A percentile compares a stretch with the other conserved stretches of the same genome.
phyloP scores from a whole-genome alignment of 2,888 invertebrate species.

The Poecilus cupreus region DNA sequence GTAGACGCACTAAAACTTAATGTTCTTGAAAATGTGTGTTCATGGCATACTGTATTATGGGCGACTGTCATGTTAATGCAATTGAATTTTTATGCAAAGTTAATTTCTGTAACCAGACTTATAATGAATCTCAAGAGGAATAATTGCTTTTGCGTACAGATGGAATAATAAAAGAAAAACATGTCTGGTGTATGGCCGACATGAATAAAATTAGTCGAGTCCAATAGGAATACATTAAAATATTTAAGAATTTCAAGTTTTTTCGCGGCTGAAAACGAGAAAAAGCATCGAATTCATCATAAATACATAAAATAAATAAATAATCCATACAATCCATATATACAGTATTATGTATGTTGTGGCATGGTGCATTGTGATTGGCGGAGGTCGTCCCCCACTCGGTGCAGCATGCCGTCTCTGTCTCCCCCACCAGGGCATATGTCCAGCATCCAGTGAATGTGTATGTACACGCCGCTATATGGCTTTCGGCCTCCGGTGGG shows the following conservation, averaged over 20 bases:
- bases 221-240: conserved; percentile 49
- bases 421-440: conserved; percentile 67
- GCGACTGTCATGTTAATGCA: conserved; percentile 17
- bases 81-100: conserved; percentile 47
- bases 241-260: conserved; percentile 37
- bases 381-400: conserved; percentile 67
- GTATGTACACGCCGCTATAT: conserved; percentile 71
- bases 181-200: neutral
- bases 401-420: conserved; percentile 65
- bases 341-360: conserved; percentile 71
- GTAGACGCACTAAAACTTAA: conserved; percentile 45
- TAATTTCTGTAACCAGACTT: neutral
- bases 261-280: conserved; percentile 19
- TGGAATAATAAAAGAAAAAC: conserved; percentile 16
- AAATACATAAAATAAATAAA: conserved; percentile 74
- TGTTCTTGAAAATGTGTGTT: neutral
- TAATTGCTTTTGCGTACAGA: conserved; percentile 5
- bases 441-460: conserved; percentile 70
- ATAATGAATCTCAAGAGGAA: neutral
- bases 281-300: conserved; percentile 61
- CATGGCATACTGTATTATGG: neutral
- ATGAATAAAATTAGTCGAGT: conserved; percentile 37
- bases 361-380: conserved; percentile 67
- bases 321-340: conserved; percentile 75
- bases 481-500: conserved; percentile 69